Percentiles rank a stretch among this genome's conserved stretches.
Evolutionary conservation across 2,888 invertebrate genomes (phyloP).

Genomic region (Polydesmus complanatus): DNA sequence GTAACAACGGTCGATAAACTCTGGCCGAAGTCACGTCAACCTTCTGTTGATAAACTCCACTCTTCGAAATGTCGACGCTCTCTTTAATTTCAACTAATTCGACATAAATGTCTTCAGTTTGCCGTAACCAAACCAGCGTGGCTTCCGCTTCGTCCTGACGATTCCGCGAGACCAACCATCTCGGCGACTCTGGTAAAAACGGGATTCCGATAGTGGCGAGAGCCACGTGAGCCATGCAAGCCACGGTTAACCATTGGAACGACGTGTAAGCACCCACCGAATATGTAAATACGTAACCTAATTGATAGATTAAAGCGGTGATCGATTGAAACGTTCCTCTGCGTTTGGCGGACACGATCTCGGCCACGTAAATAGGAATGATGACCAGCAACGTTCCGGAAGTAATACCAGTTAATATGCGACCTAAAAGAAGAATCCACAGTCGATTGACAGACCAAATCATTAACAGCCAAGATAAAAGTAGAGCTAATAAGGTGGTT

Average conservation of each 20-base stretch:
- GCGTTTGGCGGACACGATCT: conserved; percentile 14
- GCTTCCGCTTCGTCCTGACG: not conserved
- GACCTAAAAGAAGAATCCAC: conserved; percentile 12
- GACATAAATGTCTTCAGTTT: not conserved
- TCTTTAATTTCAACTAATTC: not conserved
- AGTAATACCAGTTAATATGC: conserved; percentile 15
- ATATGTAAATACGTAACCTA: not conserved
- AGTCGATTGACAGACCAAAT: not conserved
- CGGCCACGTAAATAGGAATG: conserved; percentile 13
- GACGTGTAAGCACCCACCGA: not conserved
- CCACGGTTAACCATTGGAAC: not conserved
- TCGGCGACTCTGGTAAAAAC: conserved; percentile 2
- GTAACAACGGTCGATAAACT: conserved; percentile 13
- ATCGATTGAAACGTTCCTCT: conserved; percentile 15
- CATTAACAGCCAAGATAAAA: conserved; percentile 14
- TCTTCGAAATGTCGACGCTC: not conserved
- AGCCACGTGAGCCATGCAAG: not conserved
- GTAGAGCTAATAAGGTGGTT: not conserved
- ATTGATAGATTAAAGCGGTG: conserved; percentile 10
- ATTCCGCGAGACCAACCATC: conserved; percentile 5
- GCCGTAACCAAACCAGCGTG: not conserved
- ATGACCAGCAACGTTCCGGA: conserved; percentile 14
- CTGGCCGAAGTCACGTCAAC: not conserved
- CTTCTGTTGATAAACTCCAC: not conserved
- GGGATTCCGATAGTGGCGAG: not conserved